A percentile compares a stretch with the other conserved stretches of the same genome.
Evolutionary conservation across 2,888 invertebrate genomes (phyloP).

Genomic region (Chironomus tentans): DNA sequence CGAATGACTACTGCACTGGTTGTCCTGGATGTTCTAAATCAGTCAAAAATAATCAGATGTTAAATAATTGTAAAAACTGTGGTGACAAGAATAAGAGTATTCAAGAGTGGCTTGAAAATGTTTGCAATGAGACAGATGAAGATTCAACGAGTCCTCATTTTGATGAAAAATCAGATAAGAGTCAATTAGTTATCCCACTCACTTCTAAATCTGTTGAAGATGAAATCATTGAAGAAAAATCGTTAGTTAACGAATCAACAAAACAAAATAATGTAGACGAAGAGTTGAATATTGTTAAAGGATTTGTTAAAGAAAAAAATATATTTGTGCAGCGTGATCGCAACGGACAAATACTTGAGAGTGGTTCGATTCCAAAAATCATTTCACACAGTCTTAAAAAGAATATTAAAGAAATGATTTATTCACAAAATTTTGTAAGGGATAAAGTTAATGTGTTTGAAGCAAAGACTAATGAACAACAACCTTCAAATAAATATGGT

Average conservation of each 20-base stretch:
- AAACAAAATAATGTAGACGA: constrained; percentile 1
- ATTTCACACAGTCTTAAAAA: constrained; percentile 29
- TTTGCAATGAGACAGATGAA: constrained; percentile 42
- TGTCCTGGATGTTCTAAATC: constrained; percentile 53
- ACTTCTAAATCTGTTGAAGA: no score
- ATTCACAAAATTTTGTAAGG: constrained; percentile 15
- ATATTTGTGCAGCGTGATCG: constrained; percentile 16
- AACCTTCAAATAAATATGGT: constrained; percentile 33
- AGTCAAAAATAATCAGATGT: constrained; percentile 28
- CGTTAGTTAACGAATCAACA: neutral
- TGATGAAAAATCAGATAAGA: no score
- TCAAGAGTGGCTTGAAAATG: constrained; percentile 65
- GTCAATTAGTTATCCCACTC: no score
- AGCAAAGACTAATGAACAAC: constrained; percentile 36
- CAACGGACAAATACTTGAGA: neutral
- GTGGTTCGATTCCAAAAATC: constrained; percentile 30
- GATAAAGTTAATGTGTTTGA: constrained; percentile 19
- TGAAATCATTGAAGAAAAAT: constrained; percentile 9
- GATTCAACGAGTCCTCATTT: neutral
- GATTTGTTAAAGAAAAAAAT: constrained; percentile 16
- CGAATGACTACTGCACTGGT: constrained; percentile 51
- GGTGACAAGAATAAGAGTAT: constrained; percentile 68
- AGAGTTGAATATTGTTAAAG: constrained; percentile 16
- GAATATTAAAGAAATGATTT: constrained; percentile 27
- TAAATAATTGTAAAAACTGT: constrained; percentile 39